Base-by-base conservation (phyloP, 2,888 invertebrate species). In the Tricholauxania praeusta region DNA sequence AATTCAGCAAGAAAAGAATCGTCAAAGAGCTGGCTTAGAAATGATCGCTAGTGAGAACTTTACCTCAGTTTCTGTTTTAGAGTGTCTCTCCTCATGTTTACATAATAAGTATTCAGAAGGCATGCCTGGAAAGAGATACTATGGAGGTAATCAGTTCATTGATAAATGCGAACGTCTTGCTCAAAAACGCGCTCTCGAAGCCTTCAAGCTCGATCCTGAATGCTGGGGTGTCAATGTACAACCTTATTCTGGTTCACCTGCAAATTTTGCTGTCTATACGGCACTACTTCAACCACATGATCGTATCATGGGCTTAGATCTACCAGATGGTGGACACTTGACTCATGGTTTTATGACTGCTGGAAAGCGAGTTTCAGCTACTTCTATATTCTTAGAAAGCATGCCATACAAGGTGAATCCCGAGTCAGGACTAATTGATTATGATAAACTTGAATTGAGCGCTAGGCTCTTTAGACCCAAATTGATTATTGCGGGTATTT, bases 141-240 rank as follows among this genome's bases (percentile, higher is more conserved):
- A 99, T 88, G 99, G 98, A 77, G 99, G 99, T 59, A 98, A 98
- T 89, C 95, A 99, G 87, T 94, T 90, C 82, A 97, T 99, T 79
- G 99, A 99, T 89, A 90, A 98, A 89, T 91, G 99, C 78, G 99
- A 99, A 89, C 82, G 92, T 49, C 87, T 99, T 71, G 95, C 96
- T 71, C 97, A 97, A 86, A 91, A 94, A 81, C 91, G 99, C 75
- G 93, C 96, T 0, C 89, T 98, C 65, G 92, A 94, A 84, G 93
- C 96, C 1, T 99, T 93, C 86, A 91, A 90, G 78, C 89, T 98
- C 28, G 91, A 93, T 80, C 90, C 94, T 1, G 94, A 93, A 72
- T 90, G 96, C 86, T 99, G 99, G 99, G 98, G 98, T 66, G 96
- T 96, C 17, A 99, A 99, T 89, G 99, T 99, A 4, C 99, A 99